Percentiles rank a stretch among this genome's conserved stretches.
Evolutionary conservation across 2,113 vertebrate species (phyloP).

Genomic region (Strix aluco): DNA sequence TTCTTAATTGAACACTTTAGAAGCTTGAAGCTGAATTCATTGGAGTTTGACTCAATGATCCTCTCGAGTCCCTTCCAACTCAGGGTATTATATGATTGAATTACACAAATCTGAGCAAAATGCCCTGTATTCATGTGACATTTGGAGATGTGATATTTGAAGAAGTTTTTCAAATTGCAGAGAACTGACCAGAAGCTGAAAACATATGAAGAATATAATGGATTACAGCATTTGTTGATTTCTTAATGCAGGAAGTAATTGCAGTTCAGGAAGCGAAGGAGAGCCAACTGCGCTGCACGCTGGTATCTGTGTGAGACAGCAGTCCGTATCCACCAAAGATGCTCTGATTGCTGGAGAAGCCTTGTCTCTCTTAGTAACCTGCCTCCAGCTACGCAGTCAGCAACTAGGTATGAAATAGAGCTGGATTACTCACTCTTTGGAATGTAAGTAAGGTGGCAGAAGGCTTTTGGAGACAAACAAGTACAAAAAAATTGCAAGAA

Average conservation of each 20-base stretch:
- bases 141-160: neutral
- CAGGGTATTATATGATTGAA: neutral
- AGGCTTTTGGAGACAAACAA: neutral
- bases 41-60: neutral
- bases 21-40: neutral
- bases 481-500: neutral
- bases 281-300: slow-evolving; percentile 89
- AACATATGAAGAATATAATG: neutral
- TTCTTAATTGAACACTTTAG: neutral
- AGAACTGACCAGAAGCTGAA: too few species aligned
- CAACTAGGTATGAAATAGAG: slow-evolving; percentile 83
- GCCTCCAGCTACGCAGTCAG: slow-evolving; percentile 94
- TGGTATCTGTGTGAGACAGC: slow-evolving; percentile 94
- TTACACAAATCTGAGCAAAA: neutral
- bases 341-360: slow-evolving; percentile 95
- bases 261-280: slow-evolving; percentile 96
- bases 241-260: slow-evolving; percentile 88
- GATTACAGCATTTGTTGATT: neutral
- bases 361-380: slow-evolving; percentile 94
- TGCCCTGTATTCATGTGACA: neutral
- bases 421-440: neutral
- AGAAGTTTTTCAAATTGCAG: neutral
- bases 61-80: neutral
- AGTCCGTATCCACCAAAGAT: slow-evolving; percentile 93
- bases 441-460: neutral